Evolutionary conservation across 2,888 invertebrate genomes (phyloP).

Genomic region (Caenorhabditis angaria): DNA sequence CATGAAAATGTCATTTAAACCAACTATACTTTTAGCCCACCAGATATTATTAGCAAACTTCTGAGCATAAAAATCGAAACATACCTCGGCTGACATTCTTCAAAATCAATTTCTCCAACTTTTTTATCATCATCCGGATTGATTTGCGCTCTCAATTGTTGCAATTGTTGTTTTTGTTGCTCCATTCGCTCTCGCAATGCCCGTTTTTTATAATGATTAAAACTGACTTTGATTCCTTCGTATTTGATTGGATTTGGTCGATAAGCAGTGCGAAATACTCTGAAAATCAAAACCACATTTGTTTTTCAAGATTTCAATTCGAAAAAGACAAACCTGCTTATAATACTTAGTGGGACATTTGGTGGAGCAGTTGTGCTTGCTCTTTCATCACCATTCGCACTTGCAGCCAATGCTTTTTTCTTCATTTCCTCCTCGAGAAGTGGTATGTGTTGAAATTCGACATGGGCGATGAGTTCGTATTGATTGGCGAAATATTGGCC

Average conservation of each 20-base stretch:
- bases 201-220: constrained; percentile 46
- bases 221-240: constrained; percentile 46
- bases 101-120: constrained; percentile 27
- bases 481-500: constrained; percentile 40
- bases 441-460: constrained; percentile 51
- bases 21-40: too few relatives aligned
- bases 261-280: constrained; percentile 50
- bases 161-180: background rate
- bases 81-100: constrained; percentile 43
- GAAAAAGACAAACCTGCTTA: constrained; percentile 22
- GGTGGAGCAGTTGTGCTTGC: constrained; percentile 6
- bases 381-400: constrained; percentile 8
- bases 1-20: too few relatives aligned
- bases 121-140: constrained; percentile 12
- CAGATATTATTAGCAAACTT: background rate
- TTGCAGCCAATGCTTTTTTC: constrained; percentile 14
- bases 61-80: background rate
- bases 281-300: constrained; percentile 6
- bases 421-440: constrained; percentile 44
- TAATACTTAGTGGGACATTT: constrained; percentile 52
- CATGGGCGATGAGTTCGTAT: constrained; percentile 54
- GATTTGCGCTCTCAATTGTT: background rate
- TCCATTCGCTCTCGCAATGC: constrained; percentile 6
- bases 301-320: background rate
- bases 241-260: constrained; percentile 39